A percentile compares a stretch with the other conserved stretches of the same genome.
These are phyloP conservation scores for Lepidotrigona ventralis DNA, from an alignment of 1,140 invertebrate species.

Conservation along the genomic window DNA sequence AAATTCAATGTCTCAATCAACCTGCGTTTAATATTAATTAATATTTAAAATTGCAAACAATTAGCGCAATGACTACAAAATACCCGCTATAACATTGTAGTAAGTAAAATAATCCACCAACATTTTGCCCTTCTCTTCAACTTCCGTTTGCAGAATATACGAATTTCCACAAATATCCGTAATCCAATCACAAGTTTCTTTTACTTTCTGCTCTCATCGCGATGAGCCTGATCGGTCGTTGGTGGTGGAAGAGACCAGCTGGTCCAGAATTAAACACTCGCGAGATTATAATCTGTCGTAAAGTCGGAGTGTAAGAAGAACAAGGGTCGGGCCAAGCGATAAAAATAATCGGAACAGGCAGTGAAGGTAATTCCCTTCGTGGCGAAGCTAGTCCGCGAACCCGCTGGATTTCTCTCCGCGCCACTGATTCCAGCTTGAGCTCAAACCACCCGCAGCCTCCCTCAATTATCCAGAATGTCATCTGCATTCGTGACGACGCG, in stretches of 20 bases:
- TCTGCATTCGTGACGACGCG: slow-evolving; percentile 22
- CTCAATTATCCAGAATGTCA: slow-evolving; percentile 40
- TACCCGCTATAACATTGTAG: no score
- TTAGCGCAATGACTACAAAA: no score
- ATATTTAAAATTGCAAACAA: no score
- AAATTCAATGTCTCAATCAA: no score
- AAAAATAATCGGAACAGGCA: slow-evolving; percentile 30
- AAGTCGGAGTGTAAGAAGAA: slow-evolving; percentile 6
- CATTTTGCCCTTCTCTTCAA: no score
- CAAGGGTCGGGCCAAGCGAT: neutral
- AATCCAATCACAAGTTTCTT: neutral
- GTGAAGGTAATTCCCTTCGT: slow-evolving; percentile 6
- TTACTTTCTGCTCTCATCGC: neutral
- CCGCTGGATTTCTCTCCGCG: slow-evolving; percentile 8
- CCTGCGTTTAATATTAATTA: no score
- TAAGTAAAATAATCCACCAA: no score
- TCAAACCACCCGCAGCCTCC: slow-evolving; percentile 24
- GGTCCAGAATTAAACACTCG: neutral
- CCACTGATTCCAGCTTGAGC: neutral
- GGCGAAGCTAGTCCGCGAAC: neutral
- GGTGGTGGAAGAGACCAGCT: neutral
- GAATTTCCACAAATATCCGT: no score
- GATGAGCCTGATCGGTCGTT: neutral
- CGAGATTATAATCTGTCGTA: slow-evolving; percentile 19
- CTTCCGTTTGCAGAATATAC: no score